These are phyloP conservation scores for Timandra comae DNA, from an alignment of 2,888 invertebrate species.

Conservation along the genomic window DNA sequence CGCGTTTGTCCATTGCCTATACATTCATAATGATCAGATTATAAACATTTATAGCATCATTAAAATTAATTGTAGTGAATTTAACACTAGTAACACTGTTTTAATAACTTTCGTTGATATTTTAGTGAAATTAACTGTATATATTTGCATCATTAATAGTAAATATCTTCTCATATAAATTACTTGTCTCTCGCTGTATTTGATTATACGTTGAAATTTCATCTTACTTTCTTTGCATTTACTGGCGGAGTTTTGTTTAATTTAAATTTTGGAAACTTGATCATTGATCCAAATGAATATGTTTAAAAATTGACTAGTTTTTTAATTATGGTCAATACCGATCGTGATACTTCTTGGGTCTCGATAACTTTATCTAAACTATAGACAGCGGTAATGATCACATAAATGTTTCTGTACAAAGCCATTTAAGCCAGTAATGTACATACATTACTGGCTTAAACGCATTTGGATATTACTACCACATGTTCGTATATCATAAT, in stretches of 20 bases:
- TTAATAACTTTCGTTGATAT: slow-evolving; percentile 20
- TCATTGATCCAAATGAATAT: too few species aligned
- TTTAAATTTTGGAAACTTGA: too few species aligned
- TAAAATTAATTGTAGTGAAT: slow-evolving; percentile 14
- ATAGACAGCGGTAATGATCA: too few species aligned
- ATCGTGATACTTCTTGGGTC: too few species aligned
- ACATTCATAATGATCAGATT: slow-evolving; percentile 9
- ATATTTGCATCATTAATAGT: slow-evolving; percentile 11
- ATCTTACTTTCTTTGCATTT: background rate
- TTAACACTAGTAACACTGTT: slow-evolving; percentile 11
- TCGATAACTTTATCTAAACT: too few species aligned
- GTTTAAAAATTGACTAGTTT: too few species aligned
- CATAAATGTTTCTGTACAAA: too few species aligned
- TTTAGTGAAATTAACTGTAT: slow-evolving; percentile 16
- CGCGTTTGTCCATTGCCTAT: slow-evolving; percentile 8
- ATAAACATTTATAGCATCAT: slow-evolving; percentile 16
- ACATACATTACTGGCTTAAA: too few species aligned
- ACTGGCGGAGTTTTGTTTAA: background rate
- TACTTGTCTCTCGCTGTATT: background rate
- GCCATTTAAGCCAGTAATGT: too few species aligned
- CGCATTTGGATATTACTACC: too few species aligned
- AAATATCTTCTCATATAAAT: background rate
- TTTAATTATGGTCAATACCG: too few species aligned
- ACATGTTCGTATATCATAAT: too few species aligned
- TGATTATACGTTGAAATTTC: background rate